Conservation (phyloP, 2,888 invertebrate genomes). For the Choristoneura rosaceana region DNA sequence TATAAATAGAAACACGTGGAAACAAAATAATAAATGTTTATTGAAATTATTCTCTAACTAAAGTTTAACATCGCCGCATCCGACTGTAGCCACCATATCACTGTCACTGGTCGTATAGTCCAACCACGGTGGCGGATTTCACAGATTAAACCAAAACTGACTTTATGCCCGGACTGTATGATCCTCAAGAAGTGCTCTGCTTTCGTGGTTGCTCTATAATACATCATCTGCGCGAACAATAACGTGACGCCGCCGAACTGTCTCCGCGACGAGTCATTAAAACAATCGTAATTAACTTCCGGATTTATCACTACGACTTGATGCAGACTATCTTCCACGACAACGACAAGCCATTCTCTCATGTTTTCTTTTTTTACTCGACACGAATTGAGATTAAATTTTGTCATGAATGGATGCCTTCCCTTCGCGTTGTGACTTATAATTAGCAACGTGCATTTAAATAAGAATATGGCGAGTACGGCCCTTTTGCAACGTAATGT, state of each 20-base stretch:
- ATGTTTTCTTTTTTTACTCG: background rate
- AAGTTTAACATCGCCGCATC: background rate
- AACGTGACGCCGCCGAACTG: slow-evolving; percentile 60
- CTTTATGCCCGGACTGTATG: slow-evolving; percentile 1
- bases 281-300: slow-evolving; percentile 72
- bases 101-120: slow-evolving; percentile 11
- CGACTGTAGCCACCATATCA: slow-evolving; percentile 12
- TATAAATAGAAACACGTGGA: too few relatives aligned
- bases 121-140: background rate
- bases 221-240: slow-evolving; percentile 66
- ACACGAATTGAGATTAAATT: background rate
- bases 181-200: background rate
- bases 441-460: too few relatives aligned
- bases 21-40: background rate
- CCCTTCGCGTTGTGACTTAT: background rate
- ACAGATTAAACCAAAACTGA: background rate
- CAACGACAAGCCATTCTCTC: slow-evolving; percentile 60
- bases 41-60: background rate
- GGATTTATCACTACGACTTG: slow-evolving; percentile 62
- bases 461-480: too few relatives aligned
- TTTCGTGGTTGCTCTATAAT: slow-evolving; percentile 45
- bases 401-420: background rate
- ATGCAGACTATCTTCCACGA: slow-evolving; percentile 61
- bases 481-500: too few relatives aligned
- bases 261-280: slow-evolving; percentile 65